Conservation (phyloP, 2,113 vertebrate genomes). For the Channa maculata region DNA sequence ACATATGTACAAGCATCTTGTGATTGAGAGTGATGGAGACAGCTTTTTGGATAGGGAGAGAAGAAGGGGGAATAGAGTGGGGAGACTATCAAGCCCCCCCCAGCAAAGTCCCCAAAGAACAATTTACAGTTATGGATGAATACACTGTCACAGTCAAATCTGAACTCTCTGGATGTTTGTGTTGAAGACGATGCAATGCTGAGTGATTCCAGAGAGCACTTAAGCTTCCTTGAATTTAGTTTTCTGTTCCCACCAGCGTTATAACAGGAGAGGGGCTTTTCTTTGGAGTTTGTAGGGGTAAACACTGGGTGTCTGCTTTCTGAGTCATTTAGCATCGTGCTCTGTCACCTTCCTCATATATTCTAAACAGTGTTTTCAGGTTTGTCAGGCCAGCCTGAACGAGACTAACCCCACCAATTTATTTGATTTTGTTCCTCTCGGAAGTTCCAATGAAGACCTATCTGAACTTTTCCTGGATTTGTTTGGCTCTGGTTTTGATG, state of each 20-base stretch:
- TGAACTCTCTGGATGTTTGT: conserved; percentile 48
- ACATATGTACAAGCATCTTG: conserved; percentile 39
- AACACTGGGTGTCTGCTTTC: conserved; percentile 76
- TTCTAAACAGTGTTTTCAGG: conserved; percentile 72
- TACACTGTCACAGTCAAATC: conserved; percentile 75
- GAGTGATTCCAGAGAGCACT: conserved; percentile 81
- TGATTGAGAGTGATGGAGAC: conserved; percentile 65
- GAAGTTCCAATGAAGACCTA: conserved; percentile 69
- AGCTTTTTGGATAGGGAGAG: conserved; percentile 60
- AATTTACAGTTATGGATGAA: conserved; percentile 83
- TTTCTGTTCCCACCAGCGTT: conserved; percentile 66
- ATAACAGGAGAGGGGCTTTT: conserved; percentile 69
- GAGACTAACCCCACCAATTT: conserved; percentile 75
- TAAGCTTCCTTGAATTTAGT: conserved; percentile 77
- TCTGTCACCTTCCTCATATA: conserved; percentile 65
- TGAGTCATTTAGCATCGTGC: conserved; percentile 71
- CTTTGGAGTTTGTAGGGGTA: conserved; percentile 63
- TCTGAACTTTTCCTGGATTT: conserved; percentile 77
- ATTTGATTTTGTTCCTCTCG: conserved; percentile 77
- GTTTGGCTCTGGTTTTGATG: conserved; percentile 74
- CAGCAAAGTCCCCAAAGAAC: conserved; percentile 76
- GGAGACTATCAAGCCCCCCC: conserved; percentile 54
- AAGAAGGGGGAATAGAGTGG: conserved; percentile 29
- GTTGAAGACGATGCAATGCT: conserved; percentile 67
- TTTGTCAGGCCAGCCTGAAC: conserved; percentile 73